These are phyloP conservation scores for Helicolenus hilgendorfi DNA, from an alignment of 2,797 vertebrate species.

Conservation along the genomic window DNA sequence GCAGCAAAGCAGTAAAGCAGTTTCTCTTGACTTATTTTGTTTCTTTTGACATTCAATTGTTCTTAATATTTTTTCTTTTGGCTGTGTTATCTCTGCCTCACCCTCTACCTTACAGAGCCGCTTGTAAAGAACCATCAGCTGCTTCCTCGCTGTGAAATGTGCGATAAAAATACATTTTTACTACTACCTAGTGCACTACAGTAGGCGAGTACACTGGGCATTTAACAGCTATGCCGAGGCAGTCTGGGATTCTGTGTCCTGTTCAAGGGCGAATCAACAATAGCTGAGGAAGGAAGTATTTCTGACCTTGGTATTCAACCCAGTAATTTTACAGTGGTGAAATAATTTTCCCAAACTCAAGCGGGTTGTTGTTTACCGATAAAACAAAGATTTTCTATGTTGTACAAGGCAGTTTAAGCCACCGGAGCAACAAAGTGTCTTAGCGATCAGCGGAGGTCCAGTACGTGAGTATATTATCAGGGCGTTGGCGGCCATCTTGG, in stretches of 20 bases:
- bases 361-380: constrained; percentile 22
- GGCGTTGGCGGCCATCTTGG: not conserved
- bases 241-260: not conserved
- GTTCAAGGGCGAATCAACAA: constrained; percentile 37
- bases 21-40: not conserved
- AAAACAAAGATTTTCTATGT: not conserved
- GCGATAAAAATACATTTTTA: constrained; percentile 48
- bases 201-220: not conserved
- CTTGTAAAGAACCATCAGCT: constrained; percentile 22
- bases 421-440: not conserved
- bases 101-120: not conserved
- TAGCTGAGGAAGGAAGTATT: constrained; percentile 4
- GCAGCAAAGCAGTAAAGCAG: not conserved
- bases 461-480: not conserved
- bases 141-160: constrained; percentile 1
- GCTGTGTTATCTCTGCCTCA: not conserved
- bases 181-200: not conserved
- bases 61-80: not conserved
- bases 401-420: not conserved
- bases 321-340: not conserved
- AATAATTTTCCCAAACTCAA: not conserved
- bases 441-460: not conserved
- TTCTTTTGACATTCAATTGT: not conserved
- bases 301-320: constrained; percentile 11
- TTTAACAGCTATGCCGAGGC: not conserved